Conservation (phyloP, 2,888 invertebrate species). For the Sarcophaga variegata region DNA sequence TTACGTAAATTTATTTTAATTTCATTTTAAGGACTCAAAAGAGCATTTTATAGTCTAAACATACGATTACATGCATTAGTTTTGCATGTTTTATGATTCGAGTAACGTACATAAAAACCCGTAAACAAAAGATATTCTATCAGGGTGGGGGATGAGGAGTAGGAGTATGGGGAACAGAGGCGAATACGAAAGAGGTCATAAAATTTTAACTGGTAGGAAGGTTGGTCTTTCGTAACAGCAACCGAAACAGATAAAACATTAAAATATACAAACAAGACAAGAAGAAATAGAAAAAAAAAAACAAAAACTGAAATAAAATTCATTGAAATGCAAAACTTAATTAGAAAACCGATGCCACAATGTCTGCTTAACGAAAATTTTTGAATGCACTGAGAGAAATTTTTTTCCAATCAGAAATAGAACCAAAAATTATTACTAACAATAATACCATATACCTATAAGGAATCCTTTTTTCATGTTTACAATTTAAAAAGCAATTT, state of each 20-base stretch:
- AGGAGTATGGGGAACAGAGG: neutral
- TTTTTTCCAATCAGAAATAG: neutral
- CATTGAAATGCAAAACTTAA: slow-evolving; percentile 65
- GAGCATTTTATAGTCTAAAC: slow-evolving; percentile 68
- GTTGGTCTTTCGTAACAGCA: slow-evolving; percentile 43
- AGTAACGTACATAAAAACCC: slow-evolving; percentile 11
- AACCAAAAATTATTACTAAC: neutral
- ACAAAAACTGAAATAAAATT: slow-evolving; percentile 49
- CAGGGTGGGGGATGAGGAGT: neutral
- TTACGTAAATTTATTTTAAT: slow-evolving; percentile 71
- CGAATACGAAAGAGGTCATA: slow-evolving; percentile 43
- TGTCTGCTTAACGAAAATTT: slow-evolving; percentile 51
- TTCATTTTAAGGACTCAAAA: slow-evolving; percentile 72
- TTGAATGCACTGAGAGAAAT: slow-evolving; percentile 41
- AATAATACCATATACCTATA: no score
- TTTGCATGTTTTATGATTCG: slow-evolving; percentile 69
- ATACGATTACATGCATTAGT: slow-evolving; percentile 66
- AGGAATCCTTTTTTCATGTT: no score
- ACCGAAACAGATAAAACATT: slow-evolving; percentile 51
- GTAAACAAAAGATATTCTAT: neutral
- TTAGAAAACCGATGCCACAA: slow-evolving; percentile 60
- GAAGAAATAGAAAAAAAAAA: slow-evolving; percentile 40
- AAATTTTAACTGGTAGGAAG: slow-evolving; percentile 52
- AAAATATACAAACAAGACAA: slow-evolving; percentile 18
- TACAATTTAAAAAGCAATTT: no score